Evolutionary conservation across 2,113 vertebrate genomes (phyloP).

Genomic region (Micronycteris hirsuta): DNA sequence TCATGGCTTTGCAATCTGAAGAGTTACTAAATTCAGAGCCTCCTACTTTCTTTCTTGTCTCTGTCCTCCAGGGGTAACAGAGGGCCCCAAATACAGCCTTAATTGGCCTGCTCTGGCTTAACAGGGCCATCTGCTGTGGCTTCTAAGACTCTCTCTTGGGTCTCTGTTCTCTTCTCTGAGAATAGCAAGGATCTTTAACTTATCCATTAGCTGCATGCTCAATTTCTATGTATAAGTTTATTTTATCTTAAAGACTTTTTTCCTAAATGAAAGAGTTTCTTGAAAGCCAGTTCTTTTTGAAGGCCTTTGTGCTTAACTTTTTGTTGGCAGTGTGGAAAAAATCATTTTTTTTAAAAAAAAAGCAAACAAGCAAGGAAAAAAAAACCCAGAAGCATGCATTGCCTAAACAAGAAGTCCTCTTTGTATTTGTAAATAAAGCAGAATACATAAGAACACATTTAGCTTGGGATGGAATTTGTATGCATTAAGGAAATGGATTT

Average conservation of each 20-base stretch:
- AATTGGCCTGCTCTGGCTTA: conserved; percentile 45
- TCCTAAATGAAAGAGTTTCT: neutral
- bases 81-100: conserved; percentile 16
- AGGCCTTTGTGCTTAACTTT: neutral
- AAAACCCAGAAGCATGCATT: neutral
- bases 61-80: neutral
- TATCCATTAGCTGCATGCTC: neutral
- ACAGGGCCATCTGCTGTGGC: conserved; percentile 26
- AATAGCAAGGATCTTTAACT: neutral
- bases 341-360: neutral
- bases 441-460: neutral
- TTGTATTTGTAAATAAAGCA: neutral
- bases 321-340: neutral
- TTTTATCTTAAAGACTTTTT: neutral
- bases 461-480: neutral
- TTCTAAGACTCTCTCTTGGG: neutral
- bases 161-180: neutral
- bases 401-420: neutral
- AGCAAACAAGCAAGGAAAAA: neutral
- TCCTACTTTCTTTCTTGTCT: neutral
- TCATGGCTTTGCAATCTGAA: neutral
- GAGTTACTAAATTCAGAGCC: neutral
- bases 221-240: neutral
- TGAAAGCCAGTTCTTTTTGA: neutral
- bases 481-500: neutral